Conservation (phyloP, 2,113 vertebrate species). For the Scomber scombrus region DNA sequence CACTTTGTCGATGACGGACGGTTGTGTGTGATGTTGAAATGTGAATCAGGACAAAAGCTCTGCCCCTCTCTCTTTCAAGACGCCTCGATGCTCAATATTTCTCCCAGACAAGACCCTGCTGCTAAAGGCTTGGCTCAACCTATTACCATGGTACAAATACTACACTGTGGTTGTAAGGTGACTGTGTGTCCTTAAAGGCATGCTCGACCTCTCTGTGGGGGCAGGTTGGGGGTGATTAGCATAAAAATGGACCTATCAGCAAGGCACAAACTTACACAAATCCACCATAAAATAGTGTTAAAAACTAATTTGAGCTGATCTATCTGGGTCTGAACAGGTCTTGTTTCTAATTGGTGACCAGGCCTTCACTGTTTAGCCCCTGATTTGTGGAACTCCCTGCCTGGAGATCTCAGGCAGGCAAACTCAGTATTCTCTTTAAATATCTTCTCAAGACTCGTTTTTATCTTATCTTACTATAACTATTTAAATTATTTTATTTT, state of each 20-base stretch:
- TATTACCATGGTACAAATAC: not conserved
- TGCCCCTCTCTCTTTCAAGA: constrained; percentile 3
- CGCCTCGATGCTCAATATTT: constrained; percentile 30
- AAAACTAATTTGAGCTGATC: not conserved
- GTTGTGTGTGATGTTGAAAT: constrained; percentile 28
- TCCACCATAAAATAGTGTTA: not conserved
- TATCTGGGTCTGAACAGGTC: not conserved
- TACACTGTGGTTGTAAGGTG: constrained; percentile 22
- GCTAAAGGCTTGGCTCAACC: constrained; percentile 12
- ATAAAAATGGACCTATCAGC: constrained; percentile 38
- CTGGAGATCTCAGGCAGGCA: too few species aligned
- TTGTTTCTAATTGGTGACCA: not conserved
- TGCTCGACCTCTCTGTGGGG: constrained; percentile 14
- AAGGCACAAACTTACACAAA: constrained; percentile 3
- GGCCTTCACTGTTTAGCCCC: too few species aligned
- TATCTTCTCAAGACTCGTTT: too few species aligned
- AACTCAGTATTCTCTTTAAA: too few species aligned
- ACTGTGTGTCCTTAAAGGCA: constrained; percentile 17
- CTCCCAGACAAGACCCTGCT: constrained; percentile 23
- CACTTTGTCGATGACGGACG: constrained; percentile 25
- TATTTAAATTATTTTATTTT: too few species aligned
- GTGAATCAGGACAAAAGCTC: constrained; percentile 36
- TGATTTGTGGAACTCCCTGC: too few species aligned
- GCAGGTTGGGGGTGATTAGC: not conserved
- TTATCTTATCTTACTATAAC: too few species aligned